These are phyloP conservation scores for Zaprionus ornatus DNA, from an alignment of 1,140 invertebrate species.

Conservation along the genomic window DNA sequence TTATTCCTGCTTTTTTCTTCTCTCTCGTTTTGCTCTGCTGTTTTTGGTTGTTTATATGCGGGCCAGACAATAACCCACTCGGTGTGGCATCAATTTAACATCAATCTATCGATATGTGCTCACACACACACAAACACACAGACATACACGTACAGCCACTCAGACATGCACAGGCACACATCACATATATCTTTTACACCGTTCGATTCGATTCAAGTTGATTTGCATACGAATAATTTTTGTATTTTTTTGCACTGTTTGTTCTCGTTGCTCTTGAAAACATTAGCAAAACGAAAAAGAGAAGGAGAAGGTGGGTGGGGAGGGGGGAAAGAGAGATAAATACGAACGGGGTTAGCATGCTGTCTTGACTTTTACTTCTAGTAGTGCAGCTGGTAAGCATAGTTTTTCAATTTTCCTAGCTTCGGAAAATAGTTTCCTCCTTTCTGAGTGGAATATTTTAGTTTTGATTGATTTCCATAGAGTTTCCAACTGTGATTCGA, in stretches of 20 bases:
- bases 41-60: slow-evolving; percentile 70
- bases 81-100: slow-evolving; percentile 76
- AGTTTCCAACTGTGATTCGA: background rate
- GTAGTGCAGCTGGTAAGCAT: slow-evolving; percentile 38
- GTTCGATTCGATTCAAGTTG: slow-evolving; percentile 43
- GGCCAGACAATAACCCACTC: slow-evolving; percentile 79
- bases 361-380: slow-evolving; percentile 40
- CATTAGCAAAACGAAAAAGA: slow-evolving; percentile 52
- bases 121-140: slow-evolving; percentile 21
- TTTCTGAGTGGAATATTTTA: slow-evolving; percentile 32
- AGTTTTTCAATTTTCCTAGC: slow-evolving; percentile 29
- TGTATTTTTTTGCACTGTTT: slow-evolving; percentile 50
- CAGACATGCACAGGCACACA: slow-evolving; percentile 16
- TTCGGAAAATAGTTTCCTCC: slow-evolving; percentile 25
- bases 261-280: slow-evolving; percentile 54
- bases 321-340: background rate
- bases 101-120: slow-evolving; percentile 66
- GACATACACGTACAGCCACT: slow-evolving; percentile 9
- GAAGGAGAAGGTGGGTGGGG: background rate
- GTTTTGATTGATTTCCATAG: slow-evolving; percentile 40
- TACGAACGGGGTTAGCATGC: background rate
- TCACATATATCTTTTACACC: slow-evolving; percentile 40
- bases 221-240: slow-evolving; percentile 66
- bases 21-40: slow-evolving; percentile 26
- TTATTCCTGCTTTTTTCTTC: slow-evolving; percentile 41